Conservation (phyloP, 2,888 invertebrate genomes). For the Ecdyonurus torrentis region DNA sequence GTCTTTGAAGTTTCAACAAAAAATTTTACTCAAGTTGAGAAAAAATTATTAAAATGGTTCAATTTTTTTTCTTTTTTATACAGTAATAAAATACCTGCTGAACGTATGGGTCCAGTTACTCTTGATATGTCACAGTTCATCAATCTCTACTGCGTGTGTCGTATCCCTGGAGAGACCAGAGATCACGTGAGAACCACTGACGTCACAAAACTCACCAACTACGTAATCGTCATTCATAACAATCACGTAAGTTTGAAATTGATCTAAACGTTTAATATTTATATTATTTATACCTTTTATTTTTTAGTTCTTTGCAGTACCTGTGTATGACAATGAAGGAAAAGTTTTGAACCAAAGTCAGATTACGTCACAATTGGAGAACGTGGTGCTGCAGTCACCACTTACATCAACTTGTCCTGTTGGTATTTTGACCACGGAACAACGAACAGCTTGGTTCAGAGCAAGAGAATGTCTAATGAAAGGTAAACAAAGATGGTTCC, state of each 20-base stretch:
- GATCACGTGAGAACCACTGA: conserved; percentile 42
- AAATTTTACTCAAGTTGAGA: too few relatives aligned
- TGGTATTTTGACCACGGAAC: conserved; percentile 65
- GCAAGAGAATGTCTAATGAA: conserved; percentile 44
- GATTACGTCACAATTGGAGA: conserved; percentile 42
- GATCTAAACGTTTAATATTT: too few relatives aligned
- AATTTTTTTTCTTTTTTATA: too few relatives aligned
- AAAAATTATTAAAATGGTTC: too few relatives aligned
- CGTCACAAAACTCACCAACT: conserved; percentile 40
- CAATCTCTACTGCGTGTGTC: conserved; percentile 77
- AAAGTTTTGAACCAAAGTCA: conserved; percentile 42
- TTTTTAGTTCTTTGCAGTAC: conserved; percentile 19
- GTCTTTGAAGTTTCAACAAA: too few relatives aligned
- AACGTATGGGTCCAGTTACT: conserved; percentile 60
- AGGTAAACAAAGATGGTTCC: too few relatives aligned
- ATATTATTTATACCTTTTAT: too few relatives aligned
- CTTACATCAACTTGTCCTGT: conserved; percentile 34
- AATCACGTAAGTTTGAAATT: conserved; percentile 52
- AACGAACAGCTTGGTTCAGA: conserved; percentile 63
- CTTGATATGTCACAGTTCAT: conserved; percentile 88
- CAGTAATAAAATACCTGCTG: conserved; percentile 41
- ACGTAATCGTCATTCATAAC: conserved; percentile 66
- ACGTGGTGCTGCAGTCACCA: conserved; percentile 39
- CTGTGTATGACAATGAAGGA: conserved; percentile 34
- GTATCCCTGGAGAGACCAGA: conserved; percentile 48